Base-by-base conservation (phyloP, 2,113 vertebrate species). In the Hippocampus comes region DNA sequence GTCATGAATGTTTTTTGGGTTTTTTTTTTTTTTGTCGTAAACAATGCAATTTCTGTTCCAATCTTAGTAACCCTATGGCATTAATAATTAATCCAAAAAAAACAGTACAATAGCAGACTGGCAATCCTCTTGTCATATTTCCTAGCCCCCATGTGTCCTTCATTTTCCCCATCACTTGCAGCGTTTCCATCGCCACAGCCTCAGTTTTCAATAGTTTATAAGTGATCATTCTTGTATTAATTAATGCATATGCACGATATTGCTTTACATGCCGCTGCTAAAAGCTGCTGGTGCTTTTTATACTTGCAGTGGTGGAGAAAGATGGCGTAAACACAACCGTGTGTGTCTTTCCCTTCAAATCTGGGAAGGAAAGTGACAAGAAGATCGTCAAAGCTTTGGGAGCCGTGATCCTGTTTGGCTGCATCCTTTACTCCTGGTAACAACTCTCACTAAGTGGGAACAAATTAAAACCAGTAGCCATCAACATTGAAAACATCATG, bases 401-500 rank as follows among this genome's bases (percentile, higher is more conserved):
- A 42, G 94, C 94, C 0, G 57, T 87, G 0, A 94, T 99, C 78
- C 82, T 98, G 46, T 94, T 97, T 71, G 89, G 87, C 74, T 98
- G 97, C 69, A 92, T 99, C 84, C 90, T 96, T 25, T 98, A 99
- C 84, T 97, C 96, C 42, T 98, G 97, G 97, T 98, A 93, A 90
- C 73, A 80, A 17, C 20, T n/a, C 15, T 55, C 18, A 21, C 51
- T 18, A 11, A 41, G 64, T 30, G 11, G 63, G 46, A 69, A 30
- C 63, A 74, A 84, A 77, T 76, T 65, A 46, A 41, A 75, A 20
- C 73, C 34, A 75, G 63, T 61, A 73, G 75, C 68, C 60, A n/a
- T 76, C 63, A 73, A 11, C 80, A 85, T 70, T 79, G 73, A 38
- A 38, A 38, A 38, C 34, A 38, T 73, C 69, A 76, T 76, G 79